Conservation (phyloP, 1,140 invertebrate species). For the Heliothis subflexa region DNA sequence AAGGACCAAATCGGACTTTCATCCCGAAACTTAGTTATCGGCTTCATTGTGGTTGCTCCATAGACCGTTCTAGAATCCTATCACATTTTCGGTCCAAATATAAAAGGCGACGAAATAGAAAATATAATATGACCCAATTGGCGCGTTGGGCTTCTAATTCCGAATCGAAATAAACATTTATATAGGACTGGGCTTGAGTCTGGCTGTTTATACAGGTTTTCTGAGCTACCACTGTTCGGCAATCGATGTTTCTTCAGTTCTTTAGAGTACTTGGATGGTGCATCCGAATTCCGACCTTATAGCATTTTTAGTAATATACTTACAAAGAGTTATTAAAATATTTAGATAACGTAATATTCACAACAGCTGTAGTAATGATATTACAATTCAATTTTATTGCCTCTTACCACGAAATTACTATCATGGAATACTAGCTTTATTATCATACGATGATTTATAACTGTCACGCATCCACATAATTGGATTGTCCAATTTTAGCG, state of each 20-base stretch:
- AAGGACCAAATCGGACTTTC: no score
- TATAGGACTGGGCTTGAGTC: neutral
- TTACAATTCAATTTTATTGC: constrained; percentile 8
- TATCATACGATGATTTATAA: constrained; percentile 21
- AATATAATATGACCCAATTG: constrained; percentile 19
- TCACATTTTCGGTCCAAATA: neutral
- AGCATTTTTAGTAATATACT: neutral
- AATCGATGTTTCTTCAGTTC: neutral
- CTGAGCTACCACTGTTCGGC: neutral
- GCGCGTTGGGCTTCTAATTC: neutral
- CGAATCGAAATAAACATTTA: constrained; percentile 6
- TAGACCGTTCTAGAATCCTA: neutral
- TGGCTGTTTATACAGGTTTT: neutral
- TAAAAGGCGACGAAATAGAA: constrained; percentile 6
- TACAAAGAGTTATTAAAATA: neutral
- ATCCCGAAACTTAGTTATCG: no score
- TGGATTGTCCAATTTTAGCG: constrained; percentile 15
- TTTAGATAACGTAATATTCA: neutral
- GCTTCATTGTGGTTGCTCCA: no score
- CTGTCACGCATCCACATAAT: constrained; percentile 4
- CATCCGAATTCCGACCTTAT: neutral
- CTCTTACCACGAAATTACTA: constrained; percentile 31
- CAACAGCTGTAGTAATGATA: constrained; percentile 1
- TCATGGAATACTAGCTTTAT: neutral
- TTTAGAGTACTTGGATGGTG: neutral